Base-by-base conservation (phyloP, 2,113 vertebrate species). In the Mobula birostris region DNA sequence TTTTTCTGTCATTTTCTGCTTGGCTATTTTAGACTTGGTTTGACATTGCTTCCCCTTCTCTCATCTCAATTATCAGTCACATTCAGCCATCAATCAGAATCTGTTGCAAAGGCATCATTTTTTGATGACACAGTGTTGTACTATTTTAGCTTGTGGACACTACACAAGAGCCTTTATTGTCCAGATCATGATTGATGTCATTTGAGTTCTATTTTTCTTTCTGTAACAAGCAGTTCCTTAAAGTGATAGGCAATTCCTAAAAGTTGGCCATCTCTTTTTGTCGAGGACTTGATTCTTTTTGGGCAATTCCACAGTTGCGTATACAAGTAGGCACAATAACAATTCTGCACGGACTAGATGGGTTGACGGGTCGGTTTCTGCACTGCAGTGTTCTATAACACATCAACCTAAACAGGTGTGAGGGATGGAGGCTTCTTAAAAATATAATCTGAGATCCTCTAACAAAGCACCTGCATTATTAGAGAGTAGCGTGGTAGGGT, bases 31-130 rank as follows among this genome's bases (percentile, higher is more conserved):
- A 96, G 95, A 95, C 83, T 93, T 21, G 66, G 83, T 85, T 32
- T 96, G 95, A 94, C 95, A 94, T 96, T 95, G 95, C 94, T 95
- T 94, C 94, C 83, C 91, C 92, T 91, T 94, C 95, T 96, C 95
- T 95, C 94, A 95, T 95, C 95, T 95, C 72, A 76, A 82, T 96
- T 95, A 95, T 95, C 95, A 95, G 94, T 96, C 95, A 95, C n/a
- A 19, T 96, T 96, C 95, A 95, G 70, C 9, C 94, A 94, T 96
- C 94, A 94, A 91, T 96, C 95, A 95, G 93, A 96, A 95, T 95
- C 95, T 95, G 94, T 79, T 91, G 36, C 63, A 94, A 95, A 95
- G 95, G 87, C 94, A 95, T 95, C 96, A 80, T 95, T 19, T 94
- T 88, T 95, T 77, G 94, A 61, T 82, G 79, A 95, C 2, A 0